Evolutionary conservation across 2,797 vertebrate species (phyloP), one percentile per base, ranked within the genome.

Genomic region (Sebastiscus tertius): DNA sequence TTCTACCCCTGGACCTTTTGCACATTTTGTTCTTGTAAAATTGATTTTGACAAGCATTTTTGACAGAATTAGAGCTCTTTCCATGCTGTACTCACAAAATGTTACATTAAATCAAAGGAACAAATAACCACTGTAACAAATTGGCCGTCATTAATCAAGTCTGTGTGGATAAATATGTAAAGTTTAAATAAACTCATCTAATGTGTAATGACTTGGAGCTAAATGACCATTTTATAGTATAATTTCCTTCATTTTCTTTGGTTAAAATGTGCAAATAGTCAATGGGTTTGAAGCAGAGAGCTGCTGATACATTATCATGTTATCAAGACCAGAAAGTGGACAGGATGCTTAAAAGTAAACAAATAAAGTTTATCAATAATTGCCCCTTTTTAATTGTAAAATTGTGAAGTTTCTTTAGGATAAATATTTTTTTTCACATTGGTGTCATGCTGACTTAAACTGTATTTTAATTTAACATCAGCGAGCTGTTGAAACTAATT

Each of bases 1-100:
- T 52, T 80, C 33, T 72, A 20, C 31, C 66, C 80, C 26, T 60
- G 8, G 61, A 81, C 20, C 3, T 27, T 88, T 87, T 81, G 67
- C 75, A 88, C 72, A 75, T 79, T 77, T 75, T 75, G 14, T 68
- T 69, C 80, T 67, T 67, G 31, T 31, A 26, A 64, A 77, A 27
- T 6, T 18, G n/a, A 79, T 54, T 79, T n/a, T 33, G 6, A 56
- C 67, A 54, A 54, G 4, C 8, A 3, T 68, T 65, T 76, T 66
- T 71, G 31, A 75, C 27, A 5, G 33, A 77, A 59, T 60, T 49
- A 9, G 33, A 65, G 20, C 39, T 26, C 4, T 60, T 73, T 69
- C 36, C 31, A n/a, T 56, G 1, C 12, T 61, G 6, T 42, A 34
- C 2, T 20, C 16, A 8, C 22, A 31, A 42, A 58, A 36, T 66